Evolutionary conservation across 1,140 invertebrate species (phyloP), one percentile per base, ranked within the genome.

Genomic region (Lepidurus apus): DNA sequence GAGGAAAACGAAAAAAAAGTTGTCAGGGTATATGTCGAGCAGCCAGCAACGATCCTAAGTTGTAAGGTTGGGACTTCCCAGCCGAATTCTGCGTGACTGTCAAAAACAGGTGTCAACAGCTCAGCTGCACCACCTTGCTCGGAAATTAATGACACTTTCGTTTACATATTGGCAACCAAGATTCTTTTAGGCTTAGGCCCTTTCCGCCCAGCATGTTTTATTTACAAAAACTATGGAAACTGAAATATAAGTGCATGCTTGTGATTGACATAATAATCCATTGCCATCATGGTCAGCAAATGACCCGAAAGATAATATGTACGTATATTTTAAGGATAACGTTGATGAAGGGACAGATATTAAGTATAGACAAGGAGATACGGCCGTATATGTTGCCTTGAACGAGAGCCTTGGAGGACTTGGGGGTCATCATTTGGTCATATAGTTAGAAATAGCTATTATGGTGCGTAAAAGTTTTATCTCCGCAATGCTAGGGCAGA

Each of bases 31-130:
- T 34, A 34, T 34, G 34, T 34, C 34, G 34, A 34, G 34, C 34
- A 34, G 34, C 34, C 34, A 34, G 34, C 34, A 65, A 65, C 17
- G 21, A 65, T 65, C 17, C 21, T 21, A 21, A 21, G 17, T 13
- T 65, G 17, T 65, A 65, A n/a, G 53, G 17, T 65, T 65, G 53
- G 21, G 21, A 21, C 17, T 7, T n/a, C 53, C 17, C n/a, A 65
- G 17, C 53, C 17, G 21, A 65, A n/a, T 65, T 65, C n/a, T 21
- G 53, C 53, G 53, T 21, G 53, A 65, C 53, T 65, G 53, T 65
- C 53, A 65, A 65, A 65, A 65, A 65, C 53, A 65, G 13, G 53
- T 65, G 53, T 65, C 53, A 65, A 65, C 53, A 65, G 53, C 53
- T 65, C 53, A 65, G 53, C 13, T n/a, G 53, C 53, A 65, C n/a